These are phyloP conservation scores for Picus viridis DNA, from an alignment of 2,797 vertebrate species.

Conservation along the genomic window DNA sequence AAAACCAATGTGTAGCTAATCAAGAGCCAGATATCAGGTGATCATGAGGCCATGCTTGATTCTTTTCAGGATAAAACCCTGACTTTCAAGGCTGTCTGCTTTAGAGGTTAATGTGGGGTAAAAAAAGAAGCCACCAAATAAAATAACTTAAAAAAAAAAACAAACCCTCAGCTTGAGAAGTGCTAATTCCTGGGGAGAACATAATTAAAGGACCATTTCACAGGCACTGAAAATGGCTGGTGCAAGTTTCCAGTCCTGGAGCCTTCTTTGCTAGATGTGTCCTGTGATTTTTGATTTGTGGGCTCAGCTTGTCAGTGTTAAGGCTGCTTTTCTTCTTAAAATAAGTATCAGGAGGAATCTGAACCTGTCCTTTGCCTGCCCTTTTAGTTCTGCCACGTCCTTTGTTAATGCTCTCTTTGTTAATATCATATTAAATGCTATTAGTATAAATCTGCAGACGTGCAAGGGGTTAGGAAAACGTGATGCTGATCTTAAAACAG, in stretches of 20 bases:
- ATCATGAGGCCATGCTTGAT: slow-evolving; percentile 30
- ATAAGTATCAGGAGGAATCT: not conserved
- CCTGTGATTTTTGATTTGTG: not conserved
- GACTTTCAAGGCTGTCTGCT: not conserved
- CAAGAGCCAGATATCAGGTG: slow-evolving; percentile 51
- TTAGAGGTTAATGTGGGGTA: not conserved
- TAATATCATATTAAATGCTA: accelerated
- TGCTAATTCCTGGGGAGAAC: not conserved
- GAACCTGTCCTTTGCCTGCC: not conserved
- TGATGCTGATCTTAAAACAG: not conserved
- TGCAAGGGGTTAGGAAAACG: not conserved
- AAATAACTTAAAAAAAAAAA: too few species aligned
- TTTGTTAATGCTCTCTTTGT: not conserved
- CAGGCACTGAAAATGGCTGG: not conserved
- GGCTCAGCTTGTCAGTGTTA: not conserved
- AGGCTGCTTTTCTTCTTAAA: not conserved
- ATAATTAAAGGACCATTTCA: not conserved
- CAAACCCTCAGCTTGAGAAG: not conserved
- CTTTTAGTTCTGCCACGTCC: not conserved
- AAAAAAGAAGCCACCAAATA: too few species aligned
- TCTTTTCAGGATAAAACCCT: slow-evolving; percentile 9
- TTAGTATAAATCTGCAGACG: not conserved
- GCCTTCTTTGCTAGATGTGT: not conserved
- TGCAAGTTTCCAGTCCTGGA: not conserved
- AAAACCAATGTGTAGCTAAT: slow-evolving; percentile 71